Base-by-base conservation (phyloP, 2,797 vertebrate genomes). In the Melopsittacus undulatus region DNA sequence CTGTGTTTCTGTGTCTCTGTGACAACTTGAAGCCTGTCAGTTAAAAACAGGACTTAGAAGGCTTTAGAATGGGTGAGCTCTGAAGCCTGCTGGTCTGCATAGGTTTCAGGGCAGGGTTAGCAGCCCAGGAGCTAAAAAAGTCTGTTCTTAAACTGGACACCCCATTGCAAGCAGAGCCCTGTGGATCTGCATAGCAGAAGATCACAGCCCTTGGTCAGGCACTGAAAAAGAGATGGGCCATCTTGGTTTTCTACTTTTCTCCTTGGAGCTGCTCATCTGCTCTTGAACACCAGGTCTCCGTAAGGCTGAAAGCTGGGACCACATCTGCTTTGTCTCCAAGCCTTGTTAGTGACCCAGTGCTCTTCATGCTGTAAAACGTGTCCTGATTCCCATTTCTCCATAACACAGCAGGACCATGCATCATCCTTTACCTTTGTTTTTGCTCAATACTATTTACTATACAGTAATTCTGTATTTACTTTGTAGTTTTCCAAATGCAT, bases 371-470 rank as follows among this genome's bases (percentile, higher is more conserved):
- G 45, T 56, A 68, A 86, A 78, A 51, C 18, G 8, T 59, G 40
- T 40, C 67, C 45, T 13, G 36, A 17, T 81, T 81, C 57, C 88
- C 61, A 9, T 61, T 74, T 67, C 56, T 70, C 23, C 15, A 2
- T 10, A 56, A 11, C 46, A 32, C 15, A 83, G 45, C 51, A 15
- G 34, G 48, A 46, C 27, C 38, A 17, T 0, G 26, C 70, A 74
- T 49, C 26, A 74, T 67, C 76, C 62, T 66, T 76, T 83, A 68
- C 85, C 79, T 94, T 91, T 83, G 46, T 68, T 94, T 57, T 84
- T 78, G 20, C 76, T 91, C 82, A 73, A 79, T 74, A 80, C 64
- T 34, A 83, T 68, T 38, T 36, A 36, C 49, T 87, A 48, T n/a
- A 36, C 40, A 80, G 45, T 48, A 40, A 87, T 63, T 76, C 21